Base-by-base conservation (phyloP, 2,113 vertebrate genomes). In the Hyperoodon ampullatus region DNA sequence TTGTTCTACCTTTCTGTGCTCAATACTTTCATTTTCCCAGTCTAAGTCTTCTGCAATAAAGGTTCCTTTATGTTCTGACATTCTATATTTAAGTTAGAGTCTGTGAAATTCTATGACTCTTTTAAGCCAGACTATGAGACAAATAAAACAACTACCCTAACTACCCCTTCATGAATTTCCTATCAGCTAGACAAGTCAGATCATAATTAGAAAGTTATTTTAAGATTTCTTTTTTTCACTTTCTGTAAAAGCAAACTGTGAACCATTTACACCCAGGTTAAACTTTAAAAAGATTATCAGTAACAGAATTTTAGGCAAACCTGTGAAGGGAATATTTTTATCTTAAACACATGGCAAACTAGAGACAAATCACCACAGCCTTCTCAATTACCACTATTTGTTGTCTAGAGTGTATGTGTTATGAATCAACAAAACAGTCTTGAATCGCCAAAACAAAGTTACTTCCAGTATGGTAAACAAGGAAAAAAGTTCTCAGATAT, bases 151-250 rank as follows among this genome's bases (percentile, higher is more conserved):
- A 81, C n/a, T 68, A 42, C 14, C 60, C 53, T 58, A 81, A 90
- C n/a, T 35, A 75, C 14, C 65, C n/a, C 50, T 90, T 93, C 66
- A 53, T 61, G 30, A 9, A 86, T 82, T 87, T 97, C 70, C 65
- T 93, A 74, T 90, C 44, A 65, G 44, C 33, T 90, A 90, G 35
- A 66, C 3, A 93, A 74, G 24, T 90, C 60, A 81, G 66, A 68
- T 28, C 16, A 14, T 55, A 93, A 95, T 65, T 84, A 86, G n/a
- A 90, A 74, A 93, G 35, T 60, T 61, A 95, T 74, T 75, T 90
- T 86, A 21, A 90, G 58, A 86, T 85, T 90, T 90, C 13, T 83
- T 88, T 80, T 65, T 90, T 44, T 53, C 53, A 86, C n/a, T 61
- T 82, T 85, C n/a, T 61, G 19, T 65, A 90, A 93, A 81, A 82